phyloP scores from a whole-genome alignment of 2,888 invertebrate species.

The Lamproptera curius region DNA sequence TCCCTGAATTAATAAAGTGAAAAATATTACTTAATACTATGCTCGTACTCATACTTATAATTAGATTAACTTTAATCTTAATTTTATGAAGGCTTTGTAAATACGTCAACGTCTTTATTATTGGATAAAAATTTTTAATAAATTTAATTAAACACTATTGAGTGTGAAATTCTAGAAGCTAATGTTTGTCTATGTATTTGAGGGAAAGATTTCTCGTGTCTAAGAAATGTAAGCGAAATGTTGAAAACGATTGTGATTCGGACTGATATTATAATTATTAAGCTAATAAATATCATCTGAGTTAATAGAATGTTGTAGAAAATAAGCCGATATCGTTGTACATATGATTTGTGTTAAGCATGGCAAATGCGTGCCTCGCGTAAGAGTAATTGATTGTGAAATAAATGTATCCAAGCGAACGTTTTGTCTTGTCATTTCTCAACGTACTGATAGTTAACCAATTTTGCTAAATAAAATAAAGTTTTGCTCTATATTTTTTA shows the following conservation, averaged over 20 bases:
- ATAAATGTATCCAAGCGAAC: slow-evolving; percentile 40
- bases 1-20: too few species aligned
- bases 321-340: slow-evolving; percentile 36
- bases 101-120: neutral
- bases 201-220: too few species aligned
- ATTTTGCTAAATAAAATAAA: too few species aligned
- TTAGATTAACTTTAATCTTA: neutral
- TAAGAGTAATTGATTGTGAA: slow-evolving; percentile 42
- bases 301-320: slow-evolving; percentile 44
- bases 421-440: slow-evolving; percentile 20
- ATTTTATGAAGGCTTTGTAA: neutral
- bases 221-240: slow-evolving; percentile 21
- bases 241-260: slow-evolving; percentile 52
- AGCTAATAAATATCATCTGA: slow-evolving; percentile 54
- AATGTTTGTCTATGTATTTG: too few species aligned
- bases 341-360: slow-evolving; percentile 35
- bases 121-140: neutral
- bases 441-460: too few species aligned
- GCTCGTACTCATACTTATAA: neutral
- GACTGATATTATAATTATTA: slow-evolving; percentile 61
- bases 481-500: too few species aligned
- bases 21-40: too few species aligned
- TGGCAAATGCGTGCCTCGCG: slow-evolving; percentile 45
- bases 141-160: too few species aligned
- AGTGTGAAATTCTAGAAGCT: too few species aligned